Evolutionary conservation across 2,888 invertebrate species (phyloP), one percentile per base, ranked within the genome.

Genomic region (Caenorhabditis sp.): DNA sequence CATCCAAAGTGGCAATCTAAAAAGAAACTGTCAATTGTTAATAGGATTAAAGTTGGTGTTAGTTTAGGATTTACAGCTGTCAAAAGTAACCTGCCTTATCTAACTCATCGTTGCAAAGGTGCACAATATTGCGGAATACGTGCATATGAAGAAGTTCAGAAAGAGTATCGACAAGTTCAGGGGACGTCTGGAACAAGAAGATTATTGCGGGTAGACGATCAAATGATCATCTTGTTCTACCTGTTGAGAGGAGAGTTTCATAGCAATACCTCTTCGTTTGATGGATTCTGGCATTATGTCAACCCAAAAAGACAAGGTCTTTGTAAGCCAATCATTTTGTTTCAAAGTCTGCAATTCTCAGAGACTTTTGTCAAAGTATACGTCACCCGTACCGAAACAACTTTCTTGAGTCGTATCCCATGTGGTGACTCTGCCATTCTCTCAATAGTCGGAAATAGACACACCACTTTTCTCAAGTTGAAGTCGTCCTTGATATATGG

Each of bases 361-460:
- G 18, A 74, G 53, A 24, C 9, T 26, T 13, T 13, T 9, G 5
- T 32, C 32, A 9, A 13, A 24, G 1, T 55, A 15, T 58, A 8
- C 15, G 24, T 22, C 11, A 9, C 11, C 37, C 53, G 58, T 50
- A 89, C 89, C 78, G 83, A 71, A 1, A 89, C 69, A 24, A 87
- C 64, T 68, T 85, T 78, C 51, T 78, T 61, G 44, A 89, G 55
- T 37, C 87, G 69, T 6, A 85, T 78, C 26, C 90, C 90, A 80
- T 89, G 86, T 1, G 89, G 87, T 2, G 88, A 84, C 6, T 80
- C 79, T 8, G 88, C 82, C 89, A 90, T 89, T 28, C 80, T 79
- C 68, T 89, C 90, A 24, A 90, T 74, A 0, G 89, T 89, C 11
- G 90, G 90, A 62, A 89, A 90, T 20, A 90, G 76, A 13, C 85